Evolutionary conservation across 2,113 vertebrate genomes (phyloP).

Genomic region (Mastomys coucha): DNA sequence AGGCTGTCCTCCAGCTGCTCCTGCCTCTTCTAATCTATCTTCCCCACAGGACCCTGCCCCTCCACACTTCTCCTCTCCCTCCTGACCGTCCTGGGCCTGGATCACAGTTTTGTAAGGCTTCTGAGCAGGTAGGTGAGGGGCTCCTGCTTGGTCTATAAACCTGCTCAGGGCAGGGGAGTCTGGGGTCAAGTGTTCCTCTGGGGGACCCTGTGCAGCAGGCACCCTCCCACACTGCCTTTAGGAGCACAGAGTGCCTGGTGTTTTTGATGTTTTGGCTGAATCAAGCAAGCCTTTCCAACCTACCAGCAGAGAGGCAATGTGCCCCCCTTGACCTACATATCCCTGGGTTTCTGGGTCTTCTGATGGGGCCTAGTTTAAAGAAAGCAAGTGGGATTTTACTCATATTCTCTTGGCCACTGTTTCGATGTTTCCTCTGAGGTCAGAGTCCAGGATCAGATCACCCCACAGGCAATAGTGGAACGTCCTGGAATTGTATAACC

Average conservation of each 20-base stretch:
- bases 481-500: too few species aligned
- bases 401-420: neutral
- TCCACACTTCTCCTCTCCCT: neutral
- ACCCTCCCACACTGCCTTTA: neutral
- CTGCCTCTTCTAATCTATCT: neutral
- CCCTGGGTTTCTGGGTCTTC: neutral
- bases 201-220: neutral
- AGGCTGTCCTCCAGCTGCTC: neutral
- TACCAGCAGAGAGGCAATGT: neutral
- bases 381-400: neutral
- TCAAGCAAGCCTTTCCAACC: neutral
- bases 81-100: neutral
- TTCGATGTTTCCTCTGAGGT: neutral
- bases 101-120: neutral
- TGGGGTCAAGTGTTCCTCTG: neutral
- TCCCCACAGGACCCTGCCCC: too few species aligned
- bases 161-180: neutral
- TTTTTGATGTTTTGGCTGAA: neutral
- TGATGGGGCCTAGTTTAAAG: neutral
- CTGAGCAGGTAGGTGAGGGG: neutral
- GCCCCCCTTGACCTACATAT: neutral
- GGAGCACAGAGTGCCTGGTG: too few species aligned
- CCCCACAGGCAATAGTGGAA: neutral
- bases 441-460: neutral
- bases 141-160: neutral